phyloP scores from a whole-genome alignment of 2,888 invertebrate species.

The Halictus ligatus region DNA sequence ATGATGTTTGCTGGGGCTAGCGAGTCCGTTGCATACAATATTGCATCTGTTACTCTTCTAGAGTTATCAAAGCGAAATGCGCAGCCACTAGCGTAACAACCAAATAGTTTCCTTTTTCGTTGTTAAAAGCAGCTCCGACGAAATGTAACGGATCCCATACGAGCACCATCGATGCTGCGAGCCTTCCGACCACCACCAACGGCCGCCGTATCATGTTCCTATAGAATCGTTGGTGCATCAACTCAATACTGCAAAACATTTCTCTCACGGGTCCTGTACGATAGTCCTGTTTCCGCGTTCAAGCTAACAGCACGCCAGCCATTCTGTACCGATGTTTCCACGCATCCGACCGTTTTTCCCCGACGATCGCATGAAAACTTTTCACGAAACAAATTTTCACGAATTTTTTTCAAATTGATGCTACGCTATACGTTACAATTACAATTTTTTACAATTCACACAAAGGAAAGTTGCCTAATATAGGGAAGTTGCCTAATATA shows the following conservation, averaged over 20 bases:
- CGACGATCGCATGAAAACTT: constrained; percentile 18
- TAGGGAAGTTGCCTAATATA: too few relatives aligned
- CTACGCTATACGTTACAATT: too few relatives aligned
- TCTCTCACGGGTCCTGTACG: constrained; percentile 69
- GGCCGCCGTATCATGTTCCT: constrained; percentile 31
- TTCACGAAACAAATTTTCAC: not conserved
- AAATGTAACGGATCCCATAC: constrained; percentile 64
- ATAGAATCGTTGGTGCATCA: constrained; percentile 54
- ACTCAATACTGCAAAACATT: constrained; percentile 78
- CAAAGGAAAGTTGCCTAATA: too few relatives aligned
- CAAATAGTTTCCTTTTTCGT: constrained; percentile 46
- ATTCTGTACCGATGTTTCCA: constrained; percentile 22
- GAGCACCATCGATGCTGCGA: constrained; percentile 18
- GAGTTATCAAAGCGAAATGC: constrained; percentile 57
- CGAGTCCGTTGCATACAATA: not conserved
- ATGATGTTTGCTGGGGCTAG: not conserved
- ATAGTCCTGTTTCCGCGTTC: constrained; percentile 70
- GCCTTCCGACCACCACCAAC: constrained; percentile 25
- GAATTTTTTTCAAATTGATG: not conserved
- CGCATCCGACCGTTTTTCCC: constrained; percentile 44
- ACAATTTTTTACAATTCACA: too few relatives aligned
- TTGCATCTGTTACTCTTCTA: not conserved
- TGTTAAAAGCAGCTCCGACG: constrained; percentile 57
- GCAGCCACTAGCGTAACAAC: constrained; percentile 25
- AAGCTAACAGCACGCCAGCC: constrained; percentile 61